These are phyloP conservation scores for Epinephelus coioides DNA, from an alignment of 2,797 vertebrate genomes.

Conservation along the genomic window DNA sequence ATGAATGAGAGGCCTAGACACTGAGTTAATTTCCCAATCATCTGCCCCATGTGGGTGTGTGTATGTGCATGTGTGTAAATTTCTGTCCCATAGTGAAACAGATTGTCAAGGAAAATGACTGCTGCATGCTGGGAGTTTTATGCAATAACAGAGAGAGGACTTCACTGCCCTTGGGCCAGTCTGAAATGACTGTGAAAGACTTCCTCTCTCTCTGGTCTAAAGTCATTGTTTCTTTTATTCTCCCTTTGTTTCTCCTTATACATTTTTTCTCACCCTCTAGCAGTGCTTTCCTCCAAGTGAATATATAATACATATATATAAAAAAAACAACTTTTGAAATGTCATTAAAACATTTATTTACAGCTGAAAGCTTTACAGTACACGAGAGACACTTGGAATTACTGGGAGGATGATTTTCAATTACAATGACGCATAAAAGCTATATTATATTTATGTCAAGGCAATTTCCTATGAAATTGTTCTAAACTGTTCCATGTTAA, in stretches of 20 bases:
- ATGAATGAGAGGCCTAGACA: constrained; percentile 44
- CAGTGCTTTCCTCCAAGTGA: not conserved
- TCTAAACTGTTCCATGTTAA: not conserved
- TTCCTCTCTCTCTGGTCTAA: constrained; percentile 6
- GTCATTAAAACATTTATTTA: not conserved
- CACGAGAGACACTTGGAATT: not conserved
- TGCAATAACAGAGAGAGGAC: constrained; percentile 32
- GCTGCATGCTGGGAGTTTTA: constrained; percentile 46
- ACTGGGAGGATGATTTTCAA: not conserved
- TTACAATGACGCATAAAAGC: not conserved
- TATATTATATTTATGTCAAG: not conserved
- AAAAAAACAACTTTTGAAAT: not conserved
- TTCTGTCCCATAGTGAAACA: constrained; percentile 36
- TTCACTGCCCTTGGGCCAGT: constrained; percentile 27
- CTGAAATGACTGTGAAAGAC: constrained; percentile 45
- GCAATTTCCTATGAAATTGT: not conserved
- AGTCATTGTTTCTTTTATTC: constrained; percentile 22
- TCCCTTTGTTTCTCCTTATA: constrained; percentile 1
- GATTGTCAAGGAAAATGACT: constrained; percentile 42
- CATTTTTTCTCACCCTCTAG: not conserved
- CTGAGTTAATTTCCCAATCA: constrained; percentile 52
- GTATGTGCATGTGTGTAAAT: constrained; percentile 24
- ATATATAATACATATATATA: not conserved
- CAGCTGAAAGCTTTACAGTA: not conserved
- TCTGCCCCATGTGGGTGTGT: not conserved